Percentiles rank a stretch among this genome's conserved stretches.
These are phyloP conservation scores for Cebus imitator DNA, from an alignment of 2,113 vertebrate genomes.

Conservation along the genomic window DNA sequence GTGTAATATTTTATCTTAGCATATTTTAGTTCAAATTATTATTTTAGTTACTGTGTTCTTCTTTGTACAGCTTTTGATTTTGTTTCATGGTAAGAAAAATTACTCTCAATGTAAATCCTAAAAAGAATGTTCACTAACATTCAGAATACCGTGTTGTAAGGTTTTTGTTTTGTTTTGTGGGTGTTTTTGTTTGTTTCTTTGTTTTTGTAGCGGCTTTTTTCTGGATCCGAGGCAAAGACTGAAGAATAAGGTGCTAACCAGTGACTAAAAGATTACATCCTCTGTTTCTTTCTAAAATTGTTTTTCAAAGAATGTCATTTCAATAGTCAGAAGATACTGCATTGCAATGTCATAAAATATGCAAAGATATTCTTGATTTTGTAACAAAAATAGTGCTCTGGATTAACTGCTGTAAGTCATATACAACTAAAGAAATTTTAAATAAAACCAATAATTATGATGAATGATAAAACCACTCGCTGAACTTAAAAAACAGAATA, in stretches of 20 bases:
- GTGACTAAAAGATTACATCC: background rate
- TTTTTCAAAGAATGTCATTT: background rate
- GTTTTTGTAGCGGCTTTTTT: background rate
- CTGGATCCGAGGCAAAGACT: fast-evolving
- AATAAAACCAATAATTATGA: background rate
- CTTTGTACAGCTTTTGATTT: background rate
- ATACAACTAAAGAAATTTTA: background rate
- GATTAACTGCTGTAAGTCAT: background rate
- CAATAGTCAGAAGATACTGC: background rate
- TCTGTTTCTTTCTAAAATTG: background rate
- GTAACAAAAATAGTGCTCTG: background rate
- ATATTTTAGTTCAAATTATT: background rate
- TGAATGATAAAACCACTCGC: background rate
- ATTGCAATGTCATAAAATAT: background rate
- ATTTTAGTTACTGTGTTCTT: background rate
- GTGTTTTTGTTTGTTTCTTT: too few relatives aligned
- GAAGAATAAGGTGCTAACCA: background rate
- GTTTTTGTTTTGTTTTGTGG: too few relatives aligned
- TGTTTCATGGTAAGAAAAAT: background rate
- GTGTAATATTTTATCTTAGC: background rate
- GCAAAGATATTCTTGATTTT: background rate
- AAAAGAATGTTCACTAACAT: background rate
- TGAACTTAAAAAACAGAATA: background rate
- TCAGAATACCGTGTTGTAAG: background rate
- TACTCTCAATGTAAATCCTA: background rate